Percentiles rank a stretch among this genome's conserved stretches.
Conservation (phyloP, 2,888 invertebrate species). For the Corythucha ciliata region DNA sequence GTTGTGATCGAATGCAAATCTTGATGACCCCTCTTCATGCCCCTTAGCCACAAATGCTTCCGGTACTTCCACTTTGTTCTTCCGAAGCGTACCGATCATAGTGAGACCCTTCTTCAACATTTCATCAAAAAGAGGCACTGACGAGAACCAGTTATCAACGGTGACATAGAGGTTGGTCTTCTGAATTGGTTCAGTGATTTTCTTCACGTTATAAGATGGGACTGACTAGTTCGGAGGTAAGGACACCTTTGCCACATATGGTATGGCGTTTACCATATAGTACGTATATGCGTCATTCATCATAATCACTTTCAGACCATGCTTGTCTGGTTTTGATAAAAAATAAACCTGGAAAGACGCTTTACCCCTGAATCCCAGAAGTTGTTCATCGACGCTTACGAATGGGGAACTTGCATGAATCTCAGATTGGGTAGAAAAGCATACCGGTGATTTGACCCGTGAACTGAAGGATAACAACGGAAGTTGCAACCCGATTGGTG, state of each 20-base stretch:
- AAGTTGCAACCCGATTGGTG: too few relatives aligned
- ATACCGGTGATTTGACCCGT: too few relatives aligned
- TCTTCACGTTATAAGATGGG: too few relatives aligned
- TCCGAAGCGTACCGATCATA: conserved; percentile 6
- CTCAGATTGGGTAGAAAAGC: too few relatives aligned
- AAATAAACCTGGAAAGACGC: conserved; percentile 9
- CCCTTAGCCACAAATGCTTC: not conserved
- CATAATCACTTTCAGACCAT: conserved; percentile 7
- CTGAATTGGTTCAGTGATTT: too few relatives aligned
- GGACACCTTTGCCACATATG: conserved; percentile 10
- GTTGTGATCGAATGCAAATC: conserved; percentile 9
- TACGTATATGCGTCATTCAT: conserved; percentile 16
- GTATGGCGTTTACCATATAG: conserved; percentile 25
- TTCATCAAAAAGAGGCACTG: too few relatives aligned
- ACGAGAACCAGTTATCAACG: too few relatives aligned
- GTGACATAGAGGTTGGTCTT: too few relatives aligned
- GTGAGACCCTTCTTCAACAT: conserved; percentile 1
- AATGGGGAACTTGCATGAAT: too few relatives aligned
- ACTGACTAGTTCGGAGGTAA: not conserved
- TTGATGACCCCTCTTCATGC: not conserved
- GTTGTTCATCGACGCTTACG: conserved; percentile 15
- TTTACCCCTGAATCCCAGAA: conserved; percentile 16
- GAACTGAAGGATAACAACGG: too few relatives aligned
- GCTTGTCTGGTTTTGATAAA: conserved; percentile 11
- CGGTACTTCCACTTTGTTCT: conserved; percentile 12